These are phyloP conservation scores for Zophobas morio DNA, from an alignment of 1,140 invertebrate species.

Conservation along the genomic window DNA sequence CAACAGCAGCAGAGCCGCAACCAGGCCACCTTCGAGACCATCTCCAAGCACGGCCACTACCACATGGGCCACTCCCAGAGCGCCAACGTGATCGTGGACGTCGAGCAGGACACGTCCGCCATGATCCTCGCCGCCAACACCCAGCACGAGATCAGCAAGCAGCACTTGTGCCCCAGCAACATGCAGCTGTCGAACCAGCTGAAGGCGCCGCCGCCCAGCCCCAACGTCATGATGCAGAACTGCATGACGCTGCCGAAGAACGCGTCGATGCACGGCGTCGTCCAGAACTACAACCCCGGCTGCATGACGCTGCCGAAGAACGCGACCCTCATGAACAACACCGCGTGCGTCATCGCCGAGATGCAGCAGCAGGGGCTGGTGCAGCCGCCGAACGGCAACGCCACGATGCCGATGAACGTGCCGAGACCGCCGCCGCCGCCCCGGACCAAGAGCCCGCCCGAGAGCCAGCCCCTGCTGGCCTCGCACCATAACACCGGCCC, in stretches of 20 bases:
- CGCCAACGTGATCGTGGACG: slow-evolving; percentile 84
- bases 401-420: slow-evolving; percentile 71
- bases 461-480: slow-evolving; percentile 72
- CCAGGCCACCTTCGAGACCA: slow-evolving; percentile 79
- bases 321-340: slow-evolving; percentile 71
- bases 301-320: slow-evolving; percentile 75
- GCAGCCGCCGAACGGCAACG: slow-evolving; percentile 72
- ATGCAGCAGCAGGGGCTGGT: slow-evolving; percentile 70
- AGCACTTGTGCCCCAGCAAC: slow-evolving; percentile 74
- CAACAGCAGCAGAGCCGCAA: slow-evolving; percentile 79
- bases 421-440: slow-evolving; percentile 74
- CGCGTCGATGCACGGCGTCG: slow-evolving; percentile 45
- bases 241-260: slow-evolving; percentile 78
- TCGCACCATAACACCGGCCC: slow-evolving; percentile 55
- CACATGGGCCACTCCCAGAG: slow-evolving; percentile 78
- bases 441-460: slow-evolving; percentile 72
- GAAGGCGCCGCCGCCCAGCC: slow-evolving; percentile 74
- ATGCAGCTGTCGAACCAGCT: slow-evolving; percentile 73
- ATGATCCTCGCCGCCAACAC: slow-evolving; percentile 76
- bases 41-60: slow-evolving; percentile 78
- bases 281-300: slow-evolving; percentile 67
- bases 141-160: slow-evolving; percentile 65
- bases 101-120: slow-evolving; percentile 80
- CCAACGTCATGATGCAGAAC: slow-evolving; percentile 72
- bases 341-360: slow-evolving; percentile 71